These are phyloP conservation scores for Astyanax mexicanus DNA, from an alignment of 2,797 vertebrate species.

Conservation along the genomic window DNA sequence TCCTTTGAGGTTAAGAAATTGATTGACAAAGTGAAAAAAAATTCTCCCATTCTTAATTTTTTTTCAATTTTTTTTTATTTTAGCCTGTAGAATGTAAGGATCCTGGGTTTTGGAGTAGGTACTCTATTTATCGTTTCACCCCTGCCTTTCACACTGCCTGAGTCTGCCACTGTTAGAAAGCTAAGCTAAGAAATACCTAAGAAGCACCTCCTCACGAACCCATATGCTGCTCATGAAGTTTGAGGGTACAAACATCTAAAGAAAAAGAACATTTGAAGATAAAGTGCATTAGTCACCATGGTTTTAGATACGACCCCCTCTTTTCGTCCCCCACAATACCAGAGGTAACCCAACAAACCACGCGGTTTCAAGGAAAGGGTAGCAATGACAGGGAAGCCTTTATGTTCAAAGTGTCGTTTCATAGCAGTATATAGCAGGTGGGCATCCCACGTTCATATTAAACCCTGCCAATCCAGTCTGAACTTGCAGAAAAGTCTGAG, in stretches of 20 bases:
- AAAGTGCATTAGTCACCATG: background rate
- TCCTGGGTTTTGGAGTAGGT: too few species aligned
- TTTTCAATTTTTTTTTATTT: too few species aligned
- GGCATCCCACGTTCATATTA: slow-evolving; percentile 18
- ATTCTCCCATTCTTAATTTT: too few species aligned
- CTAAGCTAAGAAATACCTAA: too few species aligned
- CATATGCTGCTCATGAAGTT: too few species aligned
- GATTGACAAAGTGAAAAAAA: too few species aligned
- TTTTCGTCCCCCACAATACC: background rate
- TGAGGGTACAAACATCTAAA: background rate
- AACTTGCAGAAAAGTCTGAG: background rate
- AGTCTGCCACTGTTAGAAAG: too few species aligned
- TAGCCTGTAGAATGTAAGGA: too few species aligned
- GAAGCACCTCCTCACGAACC: too few species aligned
- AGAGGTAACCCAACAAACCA: slow-evolving; percentile 31
- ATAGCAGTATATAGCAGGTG: slow-evolving; percentile 32
- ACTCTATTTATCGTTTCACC: too few species aligned
- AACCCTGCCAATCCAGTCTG: background rate
- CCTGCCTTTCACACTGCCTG: too few species aligned
- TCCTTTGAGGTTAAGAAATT: too few species aligned
- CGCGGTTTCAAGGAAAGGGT: slow-evolving; percentile 44
- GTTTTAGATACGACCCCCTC: background rate
- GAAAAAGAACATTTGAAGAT: background rate
- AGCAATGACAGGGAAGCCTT: slow-evolving; percentile 35
- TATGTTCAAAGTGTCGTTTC: slow-evolving; percentile 36